phyloP scores from a whole-genome alignment of 2,888 invertebrate species.

The Lithophane ornitopus region DNA sequence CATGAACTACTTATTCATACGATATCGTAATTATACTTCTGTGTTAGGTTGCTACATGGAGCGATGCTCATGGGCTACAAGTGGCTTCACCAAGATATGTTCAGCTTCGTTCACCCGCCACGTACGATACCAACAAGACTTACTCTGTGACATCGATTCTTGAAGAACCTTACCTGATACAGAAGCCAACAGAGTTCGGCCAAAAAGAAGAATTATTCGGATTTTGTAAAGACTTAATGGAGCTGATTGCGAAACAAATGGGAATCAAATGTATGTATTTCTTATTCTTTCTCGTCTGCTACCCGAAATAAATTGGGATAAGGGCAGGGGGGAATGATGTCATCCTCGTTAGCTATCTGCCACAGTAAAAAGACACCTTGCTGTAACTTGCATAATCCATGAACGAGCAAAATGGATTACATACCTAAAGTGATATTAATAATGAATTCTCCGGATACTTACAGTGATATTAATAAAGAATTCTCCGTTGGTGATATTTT shows the following conservation, averaged over 20 bases:
- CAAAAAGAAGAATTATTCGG: conserved; percentile 96
- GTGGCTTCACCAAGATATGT: conserved; percentile 94
- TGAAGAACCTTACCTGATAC: conserved; percentile 97
- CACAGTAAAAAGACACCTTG: background rate
- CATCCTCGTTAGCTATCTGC: background rate
- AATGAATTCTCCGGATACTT: background rate
- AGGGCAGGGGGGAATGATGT: no score
- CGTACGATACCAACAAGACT: conserved; percentile 95
- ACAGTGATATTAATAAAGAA: background rate
- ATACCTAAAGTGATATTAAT: background rate
- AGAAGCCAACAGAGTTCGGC: conserved; percentile 91
- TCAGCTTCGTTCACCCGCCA: conserved; percentile 92
- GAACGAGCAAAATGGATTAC: background rate
- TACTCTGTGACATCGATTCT: conserved; percentile 96
- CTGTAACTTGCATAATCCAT: background rate
- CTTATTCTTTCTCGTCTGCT: background rate
- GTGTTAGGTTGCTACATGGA: conserved; percentile 95
- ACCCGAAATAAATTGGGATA: no score
- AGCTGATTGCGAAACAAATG: conserved; percentile 94
- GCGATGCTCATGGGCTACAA: conserved; percentile 94
- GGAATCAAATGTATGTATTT: conserved; percentile 95
- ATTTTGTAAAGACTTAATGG: conserved; percentile 97
- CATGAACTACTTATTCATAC: background rate
- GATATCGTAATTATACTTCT: background rate
- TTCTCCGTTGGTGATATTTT: background rate